Evolutionary conservation across 2,113 vertebrate genomes (phyloP), one percentile per base, ranked within the genome.

Genomic region (Urocynchramus pylzowi): DNA sequence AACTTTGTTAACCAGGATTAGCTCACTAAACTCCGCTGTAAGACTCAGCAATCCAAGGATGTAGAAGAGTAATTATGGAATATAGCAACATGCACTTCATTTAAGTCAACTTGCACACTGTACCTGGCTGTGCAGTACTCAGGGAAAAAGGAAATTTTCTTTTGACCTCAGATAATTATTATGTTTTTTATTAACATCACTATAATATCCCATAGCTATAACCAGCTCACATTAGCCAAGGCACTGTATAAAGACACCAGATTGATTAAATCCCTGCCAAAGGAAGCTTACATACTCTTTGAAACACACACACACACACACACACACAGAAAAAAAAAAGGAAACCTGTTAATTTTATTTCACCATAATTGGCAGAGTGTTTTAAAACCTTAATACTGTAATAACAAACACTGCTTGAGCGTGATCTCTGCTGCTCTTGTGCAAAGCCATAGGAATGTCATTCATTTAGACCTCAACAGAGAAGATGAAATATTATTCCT

Each of bases 321-420:
- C 21, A 60, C 4, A 33, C 50, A 26, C 12, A n/a, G 23, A 57
- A n/a, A 17, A 37, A 20, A 57, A 17, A 22, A 31, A 26, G 53
- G 49, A 95, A 84, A 60, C 9, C 10, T 57, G 20, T 42, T 79
- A 63, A 73, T 80, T 96, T 90, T 87, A 61, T 76, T 82, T 47
- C 74, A 67, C 50, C 2, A 0, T 65, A 69, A 88, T 67, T 13
- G 4, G 42, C 21, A 82, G 13, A 12, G 20, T 63, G n/a, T 85
- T 94, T 96, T 74, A 87, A 96, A 89, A 91, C 42, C 39, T 73
- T 87, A 79, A 76, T 60, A 49, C 28, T 76, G 41, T 61, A 79
- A 83, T 47, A 88, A 83, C 11, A 93, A 93, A 87, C 42, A 44
- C 19, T n/a, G 11, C 35, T 79, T 17, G 6, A 88, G 63, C 27